Evolutionary conservation across 2,113 vertebrate species (phyloP), one percentile per base, ranked within the genome.

Genomic region (Girardinichthys multiradiatus): DNA sequence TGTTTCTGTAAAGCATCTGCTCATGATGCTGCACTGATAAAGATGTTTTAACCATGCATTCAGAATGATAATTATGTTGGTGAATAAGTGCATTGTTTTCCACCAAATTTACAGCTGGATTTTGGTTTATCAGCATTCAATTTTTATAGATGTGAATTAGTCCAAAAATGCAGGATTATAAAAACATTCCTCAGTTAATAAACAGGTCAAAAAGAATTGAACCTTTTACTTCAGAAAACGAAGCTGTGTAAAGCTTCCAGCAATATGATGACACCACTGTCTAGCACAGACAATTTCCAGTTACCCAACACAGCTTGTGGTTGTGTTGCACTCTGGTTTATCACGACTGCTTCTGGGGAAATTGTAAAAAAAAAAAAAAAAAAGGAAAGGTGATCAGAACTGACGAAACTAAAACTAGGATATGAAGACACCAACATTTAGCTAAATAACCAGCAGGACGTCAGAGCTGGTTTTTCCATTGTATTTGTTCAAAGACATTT

Each of bases 281-380:
- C 66, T 68, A 29, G 67, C 54, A 29, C 9, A 60, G 29, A 31
- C 12, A 69, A 65, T 19, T 26, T 71, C 17, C 15, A 63, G 33
- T 89, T 90, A 63, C 89, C 39, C 79, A 90, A 90, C 79, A 35
- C 0, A 78, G 71, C 61, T 27, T 66, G 81, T 0, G 31, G 77
- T 35, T 30, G 45, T 14, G 14, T 72, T 80, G 65, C 75, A 39
- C 31, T 72, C 6, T 7, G 11, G 48, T 63, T 37, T 51, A 31
- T 77, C 73, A 42, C 37, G 61, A 62, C 51, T 77, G 71, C 0
- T 1, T 30, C n/a, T 51, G 66, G 14, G 30, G 77, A 83, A 72
- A 74, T 4, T 33, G 28, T 51, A 2, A 8, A 64, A 14, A 60
- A 33, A 60, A 68, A 14, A 33, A 35, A 31, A 31, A 30, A 31